phyloP scores from a whole-genome alignment of 2,888 invertebrate species.

The Thecophora atra region DNA sequence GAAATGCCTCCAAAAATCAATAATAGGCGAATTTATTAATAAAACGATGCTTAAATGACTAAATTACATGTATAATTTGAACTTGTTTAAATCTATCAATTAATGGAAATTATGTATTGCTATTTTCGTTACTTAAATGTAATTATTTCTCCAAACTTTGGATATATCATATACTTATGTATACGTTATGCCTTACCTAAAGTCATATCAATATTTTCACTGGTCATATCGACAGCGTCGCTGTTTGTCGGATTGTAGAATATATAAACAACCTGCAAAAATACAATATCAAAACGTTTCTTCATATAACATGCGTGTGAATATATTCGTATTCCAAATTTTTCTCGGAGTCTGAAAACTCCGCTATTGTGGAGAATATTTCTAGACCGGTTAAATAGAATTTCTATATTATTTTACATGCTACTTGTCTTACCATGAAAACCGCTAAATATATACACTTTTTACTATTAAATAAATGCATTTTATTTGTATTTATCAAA shows the following conservation, averaged over 20 bases:
- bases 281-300: slow-evolving; percentile 22
- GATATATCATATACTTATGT: not conserved
- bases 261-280: slow-evolving; percentile 58
- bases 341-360: not conserved
- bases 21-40: not conserved
- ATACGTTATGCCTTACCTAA: slow-evolving; percentile 74
- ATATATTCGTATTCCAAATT: not conserved
- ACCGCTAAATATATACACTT: slow-evolving; percentile 51
- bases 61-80: not conserved
- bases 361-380: not conserved
- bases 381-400: not conserved
- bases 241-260: slow-evolving; percentile 82
- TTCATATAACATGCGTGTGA: not conserved
- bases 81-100: not conserved
- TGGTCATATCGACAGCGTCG: slow-evolving; percentile 83
- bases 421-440: slow-evolving; percentile 53
- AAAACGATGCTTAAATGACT: not conserved
- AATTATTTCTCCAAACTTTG: not conserved
- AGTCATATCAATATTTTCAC: slow-evolving; percentile 84
- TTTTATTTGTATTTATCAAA: slow-evolving; percentile 45
- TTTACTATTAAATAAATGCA: slow-evolving; percentile 54
- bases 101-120: not conserved
- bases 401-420: not conserved
- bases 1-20: not conserved
- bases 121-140: too few species aligned